phyloP scores from a whole-genome alignment of 2,888 invertebrate genomes.

The Mystacides longicornis region DNA sequence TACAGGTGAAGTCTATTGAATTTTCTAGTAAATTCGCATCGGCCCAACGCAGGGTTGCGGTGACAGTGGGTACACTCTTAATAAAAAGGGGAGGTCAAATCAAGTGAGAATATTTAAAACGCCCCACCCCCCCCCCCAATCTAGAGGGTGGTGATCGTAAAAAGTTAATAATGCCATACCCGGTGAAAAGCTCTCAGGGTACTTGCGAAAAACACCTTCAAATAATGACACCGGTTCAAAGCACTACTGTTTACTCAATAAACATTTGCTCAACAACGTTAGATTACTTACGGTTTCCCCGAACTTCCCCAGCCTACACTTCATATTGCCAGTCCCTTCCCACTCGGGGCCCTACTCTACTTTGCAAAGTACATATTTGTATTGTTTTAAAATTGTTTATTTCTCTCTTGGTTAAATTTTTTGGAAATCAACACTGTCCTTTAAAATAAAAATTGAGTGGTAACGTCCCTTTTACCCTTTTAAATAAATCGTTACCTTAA shows the following conservation, averaged over 20 bases:
- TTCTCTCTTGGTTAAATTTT: neutral
- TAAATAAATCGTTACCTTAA: too few relatives aligned
- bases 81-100: conserved; percentile 12
- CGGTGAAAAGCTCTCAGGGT: conserved; percentile 16
- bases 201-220: conserved; percentile 20
- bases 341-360: neutral
- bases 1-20: conserved; percentile 20
- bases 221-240: conserved; percentile 9
- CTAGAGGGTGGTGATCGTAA: conserved; percentile 17
- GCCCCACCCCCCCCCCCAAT: neutral
- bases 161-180: conserved; percentile 21
- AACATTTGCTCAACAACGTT: conserved; percentile 3
- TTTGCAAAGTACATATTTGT: too few relatives aligned
- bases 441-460: too few relatives aligned
- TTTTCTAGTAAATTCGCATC: conserved; percentile 21
- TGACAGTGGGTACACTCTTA: neutral
- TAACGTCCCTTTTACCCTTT: too few relatives aligned
- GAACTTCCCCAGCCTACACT: neutral
- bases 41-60: conserved; percentile 3
- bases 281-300: neutral
- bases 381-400: neutral
- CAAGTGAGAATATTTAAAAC: conserved; percentile 19
- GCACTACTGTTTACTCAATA: conserved; percentile 9
- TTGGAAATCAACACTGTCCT: too few relatives aligned
- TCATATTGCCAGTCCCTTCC: neutral